These are phyloP conservation scores for Prorops nasuta DNA, from an alignment of 1,140 invertebrate genomes.

Conservation along the genomic window DNA sequence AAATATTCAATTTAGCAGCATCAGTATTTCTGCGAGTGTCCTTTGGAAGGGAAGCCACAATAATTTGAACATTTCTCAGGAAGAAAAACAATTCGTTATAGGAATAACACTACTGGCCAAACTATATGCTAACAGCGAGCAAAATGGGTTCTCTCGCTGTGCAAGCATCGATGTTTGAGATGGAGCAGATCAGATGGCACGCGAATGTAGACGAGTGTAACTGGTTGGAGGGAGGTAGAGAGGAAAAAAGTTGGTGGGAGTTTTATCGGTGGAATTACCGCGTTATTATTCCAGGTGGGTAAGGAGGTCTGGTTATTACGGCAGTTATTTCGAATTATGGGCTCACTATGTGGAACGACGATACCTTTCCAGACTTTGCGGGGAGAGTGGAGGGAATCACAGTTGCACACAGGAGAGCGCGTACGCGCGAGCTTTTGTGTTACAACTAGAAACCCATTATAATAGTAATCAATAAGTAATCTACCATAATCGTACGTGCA, in stretches of 20 bases:
- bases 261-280: conserved; percentile 33
- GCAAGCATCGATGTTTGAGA: conserved; percentile 1
- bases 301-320: conserved; percentile 46
- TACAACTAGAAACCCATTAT: conserved; percentile 36
- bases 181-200: conserved; percentile 12
- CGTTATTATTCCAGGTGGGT: conserved; percentile 41
- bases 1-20: too few species aligned
- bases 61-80: too few species aligned
- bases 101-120: too few species aligned
- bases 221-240: not conserved
- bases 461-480: conserved; percentile 52
- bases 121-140: too few species aligned
- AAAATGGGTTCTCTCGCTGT: conserved; percentile 8
- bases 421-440: too few species aligned
- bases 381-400: too few species aligned
- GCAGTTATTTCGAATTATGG: conserved; percentile 51
- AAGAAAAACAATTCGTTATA: too few species aligned
- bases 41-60: too few species aligned
- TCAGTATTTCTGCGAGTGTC: too few species aligned
- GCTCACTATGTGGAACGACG: conserved; percentile 22
- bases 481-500: conserved; percentile 40
- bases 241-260: conserved; percentile 1
- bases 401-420: not conserved
- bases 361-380: conserved; percentile 6
- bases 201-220: not conserved